Percentiles rank a stretch among this genome's conserved stretches.
Evolutionary conservation across 1,140 invertebrate species (phyloP).

Genomic region (Drosophila subpulchrella): DNA sequence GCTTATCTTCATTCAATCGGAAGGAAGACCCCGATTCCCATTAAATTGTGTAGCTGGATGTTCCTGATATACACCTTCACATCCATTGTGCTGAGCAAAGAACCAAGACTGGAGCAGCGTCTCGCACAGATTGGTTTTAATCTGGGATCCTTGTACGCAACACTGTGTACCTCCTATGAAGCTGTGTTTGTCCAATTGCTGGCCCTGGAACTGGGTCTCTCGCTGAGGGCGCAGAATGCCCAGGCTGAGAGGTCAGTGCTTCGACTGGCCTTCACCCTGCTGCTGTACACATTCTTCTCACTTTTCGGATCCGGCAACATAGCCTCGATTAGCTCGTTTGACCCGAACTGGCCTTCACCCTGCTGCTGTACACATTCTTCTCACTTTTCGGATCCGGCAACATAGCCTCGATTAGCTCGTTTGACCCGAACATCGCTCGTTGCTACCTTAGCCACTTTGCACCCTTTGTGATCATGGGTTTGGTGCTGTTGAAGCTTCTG

Average conservation of each 20-base stretch:
- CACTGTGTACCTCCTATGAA: constrained; percentile 89
- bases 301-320: constrained; percentile 99
- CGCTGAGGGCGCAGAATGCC: constrained; percentile 28
- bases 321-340: constrained; percentile 97
- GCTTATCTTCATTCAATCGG: constrained; percentile 58
- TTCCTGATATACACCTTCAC: constrained; percentile 61
- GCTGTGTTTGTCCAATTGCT: constrained; percentile 88
- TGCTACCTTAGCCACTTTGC: constrained; percentile 96
- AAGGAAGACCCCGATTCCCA: constrained; percentile 84
- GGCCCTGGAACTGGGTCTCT: constrained; percentile 55
- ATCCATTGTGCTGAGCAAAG: constrained; percentile 80
- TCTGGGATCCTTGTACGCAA: constrained; percentile 85
- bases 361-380: constrained; percentile 92
- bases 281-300: constrained; percentile 92
- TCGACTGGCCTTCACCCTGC: constrained; percentile 85
- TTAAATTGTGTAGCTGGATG: constrained; percentile 86
- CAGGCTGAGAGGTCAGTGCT: constrained; percentile 52
- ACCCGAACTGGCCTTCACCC: too few relatives aligned
- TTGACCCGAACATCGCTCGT: constrained; percentile 95
- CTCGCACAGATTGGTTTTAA: constrained; percentile 85
- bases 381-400: constrained; percentile 99
- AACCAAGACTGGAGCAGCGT: constrained; percentile 81
- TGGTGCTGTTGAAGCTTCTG: constrained; percentile 95
- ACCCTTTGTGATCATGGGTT: constrained; percentile 94
- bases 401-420: constrained; percentile 97